phyloP scores from a whole-genome alignment of 1,140 invertebrate genomes.

The Zaprionus capensis region DNA sequence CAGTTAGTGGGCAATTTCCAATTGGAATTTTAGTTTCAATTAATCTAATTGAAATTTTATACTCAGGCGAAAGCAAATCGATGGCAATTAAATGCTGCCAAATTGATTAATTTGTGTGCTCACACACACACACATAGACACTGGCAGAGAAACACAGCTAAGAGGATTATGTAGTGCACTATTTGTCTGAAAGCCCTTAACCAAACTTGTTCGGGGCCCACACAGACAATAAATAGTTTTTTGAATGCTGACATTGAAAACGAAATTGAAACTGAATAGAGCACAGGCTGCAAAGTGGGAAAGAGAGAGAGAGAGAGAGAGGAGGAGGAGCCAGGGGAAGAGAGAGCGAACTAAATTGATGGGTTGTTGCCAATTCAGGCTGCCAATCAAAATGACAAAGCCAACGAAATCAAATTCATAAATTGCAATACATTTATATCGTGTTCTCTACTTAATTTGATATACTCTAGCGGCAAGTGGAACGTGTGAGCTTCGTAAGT shows the following conservation, averaged over 20 bases:
- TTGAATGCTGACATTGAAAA: slow-evolving; percentile 22
- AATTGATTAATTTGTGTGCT: slow-evolving; percentile 61
- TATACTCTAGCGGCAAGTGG: slow-evolving; percentile 17
- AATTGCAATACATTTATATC: slow-evolving; percentile 53
- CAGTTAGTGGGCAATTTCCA: slow-evolving; percentile 11
- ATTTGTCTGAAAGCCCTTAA: slow-evolving; percentile 12
- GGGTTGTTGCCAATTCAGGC: slow-evolving; percentile 65
- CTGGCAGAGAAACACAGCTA: slow-evolving; percentile 20
- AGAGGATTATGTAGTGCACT: slow-evolving; percentile 21
- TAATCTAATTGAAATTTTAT: slow-evolving; percentile 26
- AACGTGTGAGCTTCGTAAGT: background rate
- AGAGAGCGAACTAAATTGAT: slow-evolving; percentile 34
- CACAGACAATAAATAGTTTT: slow-evolving; percentile 31
- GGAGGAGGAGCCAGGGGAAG: slow-evolving; percentile 12
- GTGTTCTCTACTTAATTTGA: slow-evolving; percentile 22
- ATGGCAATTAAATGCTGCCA: slow-evolving; percentile 18
- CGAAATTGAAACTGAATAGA: slow-evolving; percentile 30
- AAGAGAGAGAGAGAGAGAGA: background rate
- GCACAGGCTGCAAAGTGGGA: background rate
- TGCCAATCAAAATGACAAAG: slow-evolving; percentile 77
- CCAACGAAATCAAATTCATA: slow-evolving; percentile 73
- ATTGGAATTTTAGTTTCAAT: slow-evolving; percentile 25
- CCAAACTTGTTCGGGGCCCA: background rate
- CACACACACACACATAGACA: slow-evolving; percentile 16
- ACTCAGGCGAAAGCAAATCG: slow-evolving; percentile 24